Conservation (phyloP, 2,113 vertebrate species). For the Muntiacus muntjak region DNA sequence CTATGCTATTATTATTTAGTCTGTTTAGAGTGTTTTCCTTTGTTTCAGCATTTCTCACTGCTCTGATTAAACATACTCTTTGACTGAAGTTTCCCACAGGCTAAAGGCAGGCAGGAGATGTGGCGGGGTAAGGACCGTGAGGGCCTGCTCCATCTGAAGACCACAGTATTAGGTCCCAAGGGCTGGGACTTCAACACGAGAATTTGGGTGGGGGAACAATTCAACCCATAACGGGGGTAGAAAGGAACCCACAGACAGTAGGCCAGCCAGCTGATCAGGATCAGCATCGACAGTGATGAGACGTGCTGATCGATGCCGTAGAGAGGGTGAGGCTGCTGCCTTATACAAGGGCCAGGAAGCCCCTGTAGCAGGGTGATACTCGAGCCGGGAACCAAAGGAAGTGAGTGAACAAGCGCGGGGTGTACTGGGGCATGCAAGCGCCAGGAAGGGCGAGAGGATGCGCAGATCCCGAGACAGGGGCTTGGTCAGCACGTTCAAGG, state of each 20-base stretch:
- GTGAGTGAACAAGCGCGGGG: background rate
- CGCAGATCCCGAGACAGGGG: background rate
- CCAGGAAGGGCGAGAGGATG: background rate
- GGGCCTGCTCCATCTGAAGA: background rate
- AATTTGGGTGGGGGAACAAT: no score
- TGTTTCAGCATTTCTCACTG: background rate
- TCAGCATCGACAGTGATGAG: background rate
- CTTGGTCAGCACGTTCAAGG: fast-evolving
- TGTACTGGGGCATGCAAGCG: background rate
- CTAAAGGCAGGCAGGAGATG: background rate
- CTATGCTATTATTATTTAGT: background rate
- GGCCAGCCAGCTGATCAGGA: background rate
- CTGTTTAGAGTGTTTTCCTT: background rate
- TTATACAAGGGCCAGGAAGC: background rate
- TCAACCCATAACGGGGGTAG: background rate
- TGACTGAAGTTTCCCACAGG: background rate
- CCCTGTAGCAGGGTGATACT: background rate
- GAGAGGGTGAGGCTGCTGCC: background rate
- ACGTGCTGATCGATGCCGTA: fast-evolving
- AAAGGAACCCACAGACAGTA: background rate
- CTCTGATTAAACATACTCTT: background rate
- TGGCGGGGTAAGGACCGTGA: background rate
- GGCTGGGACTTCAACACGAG: background rate
- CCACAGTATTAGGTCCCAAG: background rate
- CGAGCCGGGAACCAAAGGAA: background rate